Evolutionary conservation across 2,888 invertebrate genomes (phyloP), one percentile per base, ranked within the genome.

Genomic region (Synergus umbraculus): DNA sequence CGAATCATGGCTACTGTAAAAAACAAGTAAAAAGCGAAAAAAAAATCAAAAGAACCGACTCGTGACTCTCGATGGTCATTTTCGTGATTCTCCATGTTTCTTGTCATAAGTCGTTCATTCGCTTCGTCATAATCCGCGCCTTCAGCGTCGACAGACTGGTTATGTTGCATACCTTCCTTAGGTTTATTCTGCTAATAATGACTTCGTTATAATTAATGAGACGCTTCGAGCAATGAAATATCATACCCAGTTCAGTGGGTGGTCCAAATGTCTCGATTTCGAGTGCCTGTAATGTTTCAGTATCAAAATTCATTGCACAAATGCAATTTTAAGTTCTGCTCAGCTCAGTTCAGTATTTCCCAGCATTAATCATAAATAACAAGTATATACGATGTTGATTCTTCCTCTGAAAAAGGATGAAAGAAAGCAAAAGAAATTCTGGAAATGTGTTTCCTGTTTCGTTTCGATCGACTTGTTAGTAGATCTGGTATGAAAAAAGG

Each of bases 361-460:
- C 22, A 5, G 22, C 63, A 9, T 18, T 4, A 10, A 46, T 12
- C 13, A 46, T 4, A n/a, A 54, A 54, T 9, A 58, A 4, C 18
- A 58, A 18, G 37, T 37, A 37, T 29, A n/a, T 10, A 58, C 58
- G 18, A 58, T 18, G 8, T 58, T 18, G 41, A n/a, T 29, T 8
- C 5, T 73, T 4, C 13, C 4, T 10, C 10, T n/a, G 54, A 37
- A 37, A 58, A 4, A n/a, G 37, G 15, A 73, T 37, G 12, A 54
- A 49, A 73, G 37, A 58, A 73, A 54, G 46, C 13, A 13, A 22
- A 46, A 43, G 29, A 22, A 46, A 58, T 58, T 37, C 54, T 37
- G 79, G 79, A 82, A 82, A 78, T 76, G 78, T 63, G 64, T 64
- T 49, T 78, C 64, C 63, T 22, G 49, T n/a, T 73, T 54, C 65